phyloP scores from a whole-genome alignment of 2,888 invertebrate genomes.

The Tetranychus piercei region DNA sequence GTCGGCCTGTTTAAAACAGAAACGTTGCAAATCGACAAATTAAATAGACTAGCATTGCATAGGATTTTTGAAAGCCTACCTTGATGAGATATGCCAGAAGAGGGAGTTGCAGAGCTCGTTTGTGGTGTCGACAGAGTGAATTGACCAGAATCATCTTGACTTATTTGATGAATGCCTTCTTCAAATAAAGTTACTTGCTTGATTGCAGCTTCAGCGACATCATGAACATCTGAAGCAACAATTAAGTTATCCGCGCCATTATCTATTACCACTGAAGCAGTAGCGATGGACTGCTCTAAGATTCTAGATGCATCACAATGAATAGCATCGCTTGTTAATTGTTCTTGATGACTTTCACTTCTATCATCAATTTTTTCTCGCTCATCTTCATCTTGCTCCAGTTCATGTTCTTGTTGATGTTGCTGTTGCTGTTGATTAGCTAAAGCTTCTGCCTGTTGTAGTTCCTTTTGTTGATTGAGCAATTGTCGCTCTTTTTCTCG shows the following conservation, averaged over 20 bases:
- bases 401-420: not conserved
- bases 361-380: too few relatives aligned
- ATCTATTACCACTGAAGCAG: constrained; percentile 8
- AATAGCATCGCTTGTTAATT: too few relatives aligned
- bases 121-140: not conserved
- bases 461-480: not conserved
- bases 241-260: not conserved
- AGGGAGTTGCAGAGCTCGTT: not conserved
- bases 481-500: not conserved
- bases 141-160: not conserved
- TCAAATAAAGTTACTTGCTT: constrained; percentile 6
- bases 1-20: not conserved
- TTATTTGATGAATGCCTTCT: not conserved
- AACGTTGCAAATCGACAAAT: not conserved
- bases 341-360: too few relatives aligned
- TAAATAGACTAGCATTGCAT: not conserved
- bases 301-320: constrained; percentile 19
- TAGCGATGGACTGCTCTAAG: constrained; percentile 22
- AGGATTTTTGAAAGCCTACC: not conserved
- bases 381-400: too few relatives aligned
- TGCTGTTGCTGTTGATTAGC: not conserved
- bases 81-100: not conserved
- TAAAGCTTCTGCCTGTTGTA: not conserved
- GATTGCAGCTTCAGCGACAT: not conserved
- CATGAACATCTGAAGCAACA: constrained; percentile 1